These are phyloP conservation scores for Corythornis cristatus DNA, from an alignment of 2,113 vertebrate species.

Conservation along the genomic window DNA sequence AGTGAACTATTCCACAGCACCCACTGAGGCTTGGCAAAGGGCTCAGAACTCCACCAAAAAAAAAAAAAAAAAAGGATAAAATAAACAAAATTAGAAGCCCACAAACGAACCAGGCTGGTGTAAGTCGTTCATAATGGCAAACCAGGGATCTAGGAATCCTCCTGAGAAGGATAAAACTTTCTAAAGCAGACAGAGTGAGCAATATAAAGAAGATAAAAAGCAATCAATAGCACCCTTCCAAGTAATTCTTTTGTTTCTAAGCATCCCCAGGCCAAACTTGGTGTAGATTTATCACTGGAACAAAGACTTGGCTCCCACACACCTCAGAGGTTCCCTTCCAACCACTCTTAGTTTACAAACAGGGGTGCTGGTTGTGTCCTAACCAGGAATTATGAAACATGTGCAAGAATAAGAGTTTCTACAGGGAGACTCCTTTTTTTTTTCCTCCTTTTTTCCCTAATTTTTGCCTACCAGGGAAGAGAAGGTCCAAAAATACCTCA, in stretches of 20 bases:
- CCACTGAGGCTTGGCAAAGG: background rate
- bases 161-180: slow-evolving; percentile 20
- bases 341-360: background rate
- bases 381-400: background rate
- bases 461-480: background rate
- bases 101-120: background rate
- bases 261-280: background rate
- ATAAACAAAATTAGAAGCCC: background rate
- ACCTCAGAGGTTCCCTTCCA: background rate
- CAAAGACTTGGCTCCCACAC: background rate
- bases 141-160: slow-evolving; percentile 16
- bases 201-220: slow-evolving; percentile 34
- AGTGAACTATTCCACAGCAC: background rate
- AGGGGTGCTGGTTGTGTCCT: background rate
- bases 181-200: slow-evolving; percentile 44
- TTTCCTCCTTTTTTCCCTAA: background rate
- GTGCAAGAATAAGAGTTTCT: background rate
- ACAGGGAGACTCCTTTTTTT: background rate
- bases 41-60: background rate
- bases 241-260: background rate
- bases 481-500: background rate
- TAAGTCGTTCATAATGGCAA: slow-evolving; percentile 4
- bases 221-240: slow-evolving; percentile 27
- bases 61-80: too few species aligned
- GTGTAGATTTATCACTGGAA: background rate